A percentile compares a stretch with the other conserved stretches of the same genome.
phyloP scores from a whole-genome alignment of 2,888 invertebrate genomes.

The Drosophila fungiperda region DNA sequence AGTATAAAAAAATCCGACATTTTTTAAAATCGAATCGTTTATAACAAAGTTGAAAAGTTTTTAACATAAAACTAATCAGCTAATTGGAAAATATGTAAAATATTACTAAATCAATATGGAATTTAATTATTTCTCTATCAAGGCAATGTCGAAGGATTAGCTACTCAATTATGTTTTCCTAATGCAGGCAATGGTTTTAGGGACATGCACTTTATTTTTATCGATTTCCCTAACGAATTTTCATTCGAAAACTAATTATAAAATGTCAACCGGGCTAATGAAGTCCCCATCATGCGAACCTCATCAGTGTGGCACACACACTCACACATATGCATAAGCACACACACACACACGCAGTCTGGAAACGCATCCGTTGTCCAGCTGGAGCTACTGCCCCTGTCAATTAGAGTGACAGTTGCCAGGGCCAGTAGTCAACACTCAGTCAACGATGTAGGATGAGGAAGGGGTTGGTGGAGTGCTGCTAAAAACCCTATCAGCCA shows the following conservation, averaged over 20 bases:
- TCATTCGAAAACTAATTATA: slow-evolving; percentile 49
- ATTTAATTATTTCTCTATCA: background rate
- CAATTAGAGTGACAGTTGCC: slow-evolving; percentile 75
- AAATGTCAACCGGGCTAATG: slow-evolving; percentile 50
- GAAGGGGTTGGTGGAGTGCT: slow-evolving; percentile 8
- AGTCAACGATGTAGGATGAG: slow-evolving; percentile 20
- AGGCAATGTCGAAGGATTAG: background rate
- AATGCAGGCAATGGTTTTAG: background rate
- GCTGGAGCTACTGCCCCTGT: slow-evolving; percentile 49
- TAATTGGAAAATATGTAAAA: background rate
- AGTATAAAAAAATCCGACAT: background rate
- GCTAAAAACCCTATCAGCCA: slow-evolving; percentile 42
- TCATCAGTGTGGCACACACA: slow-evolving; percentile 15
- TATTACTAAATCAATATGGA: background rate
- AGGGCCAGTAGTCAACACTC: slow-evolving; percentile 45
- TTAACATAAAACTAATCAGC: background rate
- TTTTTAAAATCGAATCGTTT: background rate
- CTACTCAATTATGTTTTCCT: background rate
- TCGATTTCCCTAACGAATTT: slow-evolving; percentile 23
- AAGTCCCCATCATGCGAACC: slow-evolving; percentile 35
- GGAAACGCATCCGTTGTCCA: slow-evolving; percentile 9
- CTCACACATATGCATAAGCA: slow-evolving; percentile 1
- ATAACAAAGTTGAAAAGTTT: background rate
- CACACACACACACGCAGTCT: background rate
- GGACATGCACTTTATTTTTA: slow-evolving; percentile 7